Conservation (phyloP, 2,113 vertebrate species). For the Halcyon malimbica region DNA sequence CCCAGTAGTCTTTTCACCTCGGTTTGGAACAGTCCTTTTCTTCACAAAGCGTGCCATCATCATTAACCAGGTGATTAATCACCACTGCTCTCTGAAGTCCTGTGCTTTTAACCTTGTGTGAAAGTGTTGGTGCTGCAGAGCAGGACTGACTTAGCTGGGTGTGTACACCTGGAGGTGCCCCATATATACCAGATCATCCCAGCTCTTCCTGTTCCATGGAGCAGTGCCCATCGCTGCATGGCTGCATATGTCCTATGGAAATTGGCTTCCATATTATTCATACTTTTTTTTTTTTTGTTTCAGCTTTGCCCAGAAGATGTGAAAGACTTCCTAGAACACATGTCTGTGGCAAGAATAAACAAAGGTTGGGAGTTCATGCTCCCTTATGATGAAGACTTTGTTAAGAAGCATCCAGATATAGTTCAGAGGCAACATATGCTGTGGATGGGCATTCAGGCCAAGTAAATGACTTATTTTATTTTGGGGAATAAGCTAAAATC, state of each 20-base stretch:
- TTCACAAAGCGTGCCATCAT: background rate
- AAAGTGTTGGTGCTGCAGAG: constrained; percentile 16
- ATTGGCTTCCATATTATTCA: background rate
- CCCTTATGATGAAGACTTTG: constrained; percentile 88
- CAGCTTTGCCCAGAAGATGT: constrained; percentile 97
- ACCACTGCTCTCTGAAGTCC: constrained; percentile 28
- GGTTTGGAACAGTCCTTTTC: constrained; percentile 28
- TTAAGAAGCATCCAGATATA: constrained; percentile 94
- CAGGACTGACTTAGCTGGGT: background rate
- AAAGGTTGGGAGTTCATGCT: constrained; percentile 96
- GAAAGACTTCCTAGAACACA: constrained; percentile 96
- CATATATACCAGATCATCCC: background rate
- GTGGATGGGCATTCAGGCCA: constrained; percentile 96
- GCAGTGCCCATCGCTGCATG: background rate
- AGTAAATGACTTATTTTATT: constrained; percentile 77
- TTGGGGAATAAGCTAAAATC: background rate
- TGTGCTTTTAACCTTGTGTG: constrained; percentile 3
- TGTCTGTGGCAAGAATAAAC: constrained; percentile 89
- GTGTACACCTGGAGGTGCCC: background rate
- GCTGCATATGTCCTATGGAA: background rate
- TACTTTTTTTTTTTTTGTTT: background rate
- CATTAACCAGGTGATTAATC: constrained; percentile 2
- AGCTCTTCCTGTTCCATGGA: background rate
- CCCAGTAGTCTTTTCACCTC: constrained; percentile 35
- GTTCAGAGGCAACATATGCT: constrained; percentile 96